Percentiles rank a stretch among this genome's conserved stretches.
phyloP scores from a whole-genome alignment of 2,888 invertebrate genomes.

The Brachyptera putata region DNA sequence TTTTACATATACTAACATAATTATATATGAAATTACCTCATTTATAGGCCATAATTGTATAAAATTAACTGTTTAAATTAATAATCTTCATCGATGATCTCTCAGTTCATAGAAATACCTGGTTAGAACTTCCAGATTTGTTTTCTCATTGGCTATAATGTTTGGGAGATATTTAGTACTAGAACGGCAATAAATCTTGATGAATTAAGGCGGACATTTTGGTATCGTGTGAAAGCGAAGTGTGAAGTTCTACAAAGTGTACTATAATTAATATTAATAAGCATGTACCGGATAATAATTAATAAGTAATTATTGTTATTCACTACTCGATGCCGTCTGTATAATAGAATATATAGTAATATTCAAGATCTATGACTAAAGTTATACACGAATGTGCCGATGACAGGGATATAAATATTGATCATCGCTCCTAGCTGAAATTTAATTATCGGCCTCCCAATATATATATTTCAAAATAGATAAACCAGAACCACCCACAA shows the following conservation, averaged over 20 bases:
- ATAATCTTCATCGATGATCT: no score
- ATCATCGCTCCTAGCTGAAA: conserved; percentile 24
- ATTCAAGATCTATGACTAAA: background rate
- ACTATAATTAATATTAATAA: conserved; percentile 11
- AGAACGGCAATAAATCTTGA: background rate
- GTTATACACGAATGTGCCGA: background rate
- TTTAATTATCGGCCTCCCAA: conserved; percentile 27
- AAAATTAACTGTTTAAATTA: no score
- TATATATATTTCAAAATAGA: conserved; percentile 3
- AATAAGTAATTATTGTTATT: background rate
- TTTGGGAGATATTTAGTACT: no score
- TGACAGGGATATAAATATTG: conserved; percentile 16
- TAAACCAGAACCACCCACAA: conserved; percentile 5
- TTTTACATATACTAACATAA: no score
- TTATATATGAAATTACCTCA: no score
- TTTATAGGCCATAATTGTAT: no score
- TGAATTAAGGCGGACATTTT: background rate
- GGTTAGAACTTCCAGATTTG: no score
- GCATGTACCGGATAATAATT: background rate
- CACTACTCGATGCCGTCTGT: background rate
- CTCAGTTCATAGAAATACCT: no score
- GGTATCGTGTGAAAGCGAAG: conserved; percentile 21
- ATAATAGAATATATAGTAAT: background rate
- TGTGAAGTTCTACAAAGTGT: conserved; percentile 15
- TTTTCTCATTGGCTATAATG: background rate